These are phyloP conservation scores for Acleris emargana DNA, from an alignment of 2,888 invertebrate species.

Conservation along the genomic window DNA sequence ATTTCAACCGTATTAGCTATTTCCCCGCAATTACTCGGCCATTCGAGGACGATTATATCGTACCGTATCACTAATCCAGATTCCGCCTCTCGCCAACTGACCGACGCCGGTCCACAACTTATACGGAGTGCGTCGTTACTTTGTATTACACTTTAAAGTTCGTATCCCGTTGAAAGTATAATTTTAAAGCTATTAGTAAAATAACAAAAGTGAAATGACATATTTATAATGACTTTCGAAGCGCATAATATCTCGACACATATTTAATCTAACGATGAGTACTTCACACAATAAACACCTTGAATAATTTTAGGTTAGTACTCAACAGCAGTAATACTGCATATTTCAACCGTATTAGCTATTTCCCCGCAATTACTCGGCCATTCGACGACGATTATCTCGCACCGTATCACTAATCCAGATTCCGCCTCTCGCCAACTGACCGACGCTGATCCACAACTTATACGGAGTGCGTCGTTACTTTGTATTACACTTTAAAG, in stretches of 20 bases:
- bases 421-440: not conserved
- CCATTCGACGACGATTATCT: not conserved
- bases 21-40: not conserved
- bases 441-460: not conserved
- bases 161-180: too few species aligned
- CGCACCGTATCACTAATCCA: not conserved
- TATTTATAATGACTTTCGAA: too few species aligned
- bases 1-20: not conserved
- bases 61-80: not conserved
- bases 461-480: not conserved
- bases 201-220: too few species aligned
- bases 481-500: not conserved
- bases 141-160: not conserved
- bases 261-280: too few species aligned
- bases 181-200: too few species aligned
- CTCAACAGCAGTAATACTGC: too few species aligned
- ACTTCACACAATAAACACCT: too few species aligned
- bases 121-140: not conserved
- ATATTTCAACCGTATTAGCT: not conserved
- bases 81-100: not conserved
- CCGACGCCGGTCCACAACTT: conserved; percentile 1
- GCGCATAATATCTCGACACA: too few species aligned
- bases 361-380: not conserved
- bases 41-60: not conserved
- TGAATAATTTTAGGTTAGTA: too few species aligned